Evolutionary conservation across 2,888 invertebrate species (phyloP).

Genomic region (Aromia moschata): DNA sequence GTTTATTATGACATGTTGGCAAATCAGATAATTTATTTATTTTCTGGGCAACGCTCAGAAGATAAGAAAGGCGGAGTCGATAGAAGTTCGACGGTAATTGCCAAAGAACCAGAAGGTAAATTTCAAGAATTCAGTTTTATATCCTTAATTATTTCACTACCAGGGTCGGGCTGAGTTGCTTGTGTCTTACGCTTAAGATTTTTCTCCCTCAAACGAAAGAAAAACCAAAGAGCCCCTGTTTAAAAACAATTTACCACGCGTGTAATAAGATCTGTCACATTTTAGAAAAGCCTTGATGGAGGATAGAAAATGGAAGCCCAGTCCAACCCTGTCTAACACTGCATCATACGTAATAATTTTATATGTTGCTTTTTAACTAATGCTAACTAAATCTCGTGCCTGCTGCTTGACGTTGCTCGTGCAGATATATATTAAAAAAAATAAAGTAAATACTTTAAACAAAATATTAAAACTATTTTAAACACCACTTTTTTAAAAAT

Average conservation of each 20-base stretch:
- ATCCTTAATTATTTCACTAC: constrained; percentile 30
- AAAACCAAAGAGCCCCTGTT: too few relatives aligned
- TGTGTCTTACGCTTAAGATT: neutral
- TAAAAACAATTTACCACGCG: too few relatives aligned
- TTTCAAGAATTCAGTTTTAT: constrained; percentile 26
- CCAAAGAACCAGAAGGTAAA: constrained; percentile 91
- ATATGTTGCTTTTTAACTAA: constrained; percentile 21
- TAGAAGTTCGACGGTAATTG: constrained; percentile 93
- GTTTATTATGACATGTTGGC: constrained; percentile 35
- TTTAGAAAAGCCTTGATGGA: neutral
- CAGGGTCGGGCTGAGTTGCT: constrained; percentile 25
- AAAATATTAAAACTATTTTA: too few relatives aligned
- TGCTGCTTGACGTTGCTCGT: too few relatives aligned
- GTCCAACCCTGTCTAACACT: constrained; percentile 34
- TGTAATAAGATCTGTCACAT: too few relatives aligned
- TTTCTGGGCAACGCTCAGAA: constrained; percentile 72
- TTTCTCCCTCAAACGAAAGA: too few relatives aligned
- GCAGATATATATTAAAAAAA: too few relatives aligned
- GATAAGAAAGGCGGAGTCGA: constrained; percentile 93
- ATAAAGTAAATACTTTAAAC: too few relatives aligned
- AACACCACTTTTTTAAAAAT: too few relatives aligned
- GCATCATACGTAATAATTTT: constrained; percentile 44
- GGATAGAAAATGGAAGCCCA: neutral
- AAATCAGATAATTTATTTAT: constrained; percentile 65
- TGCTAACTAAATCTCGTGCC: neutral